A percentile compares a stretch with the other conserved stretches of the same genome.
phyloP scores from a whole-genome alignment of 2,888 invertebrate species.

The Celastrina argiolus region DNA sequence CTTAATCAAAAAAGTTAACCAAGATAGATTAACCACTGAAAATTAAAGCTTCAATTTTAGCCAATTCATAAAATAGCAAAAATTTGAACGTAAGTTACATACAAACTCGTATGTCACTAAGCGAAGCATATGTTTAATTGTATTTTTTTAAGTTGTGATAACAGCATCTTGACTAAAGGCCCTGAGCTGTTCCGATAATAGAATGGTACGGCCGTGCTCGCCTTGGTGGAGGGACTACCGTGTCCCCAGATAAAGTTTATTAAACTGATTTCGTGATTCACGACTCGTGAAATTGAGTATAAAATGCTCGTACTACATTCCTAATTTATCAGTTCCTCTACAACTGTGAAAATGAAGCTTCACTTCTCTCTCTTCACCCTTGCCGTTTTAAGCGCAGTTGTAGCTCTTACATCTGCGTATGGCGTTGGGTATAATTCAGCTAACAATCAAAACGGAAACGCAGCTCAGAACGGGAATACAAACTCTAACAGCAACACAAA shows the following conservation, averaged over 20 bases:
- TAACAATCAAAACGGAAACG: neutral
- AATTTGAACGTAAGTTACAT: too few relatives aligned
- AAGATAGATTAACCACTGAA: too few relatives aligned
- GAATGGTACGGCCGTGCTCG: too few relatives aligned
- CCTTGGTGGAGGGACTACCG: too few relatives aligned
- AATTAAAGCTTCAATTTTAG: too few relatives aligned
- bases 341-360: neutral
- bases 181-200: too few relatives aligned
- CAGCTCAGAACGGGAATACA: neutral
- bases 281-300: neutral
- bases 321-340: neutral
- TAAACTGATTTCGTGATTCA: neutral
- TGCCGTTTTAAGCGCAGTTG: neutral
- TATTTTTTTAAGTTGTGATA: too few relatives aligned
- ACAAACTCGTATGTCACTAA: too few relatives aligned
- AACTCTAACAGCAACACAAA: neutral
- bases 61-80: too few relatives aligned
- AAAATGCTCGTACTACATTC: neutral
- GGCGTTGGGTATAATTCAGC: neutral
- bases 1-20: too few relatives aligned
- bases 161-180: too few relatives aligned
- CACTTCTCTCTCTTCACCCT: neutral
- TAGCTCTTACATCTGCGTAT: neutral
- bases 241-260: neutral
- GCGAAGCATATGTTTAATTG: too few relatives aligned